Base-by-base conservation (phyloP, 2,113 vertebrate genomes). In the Prionailurus viverrinus region DNA sequence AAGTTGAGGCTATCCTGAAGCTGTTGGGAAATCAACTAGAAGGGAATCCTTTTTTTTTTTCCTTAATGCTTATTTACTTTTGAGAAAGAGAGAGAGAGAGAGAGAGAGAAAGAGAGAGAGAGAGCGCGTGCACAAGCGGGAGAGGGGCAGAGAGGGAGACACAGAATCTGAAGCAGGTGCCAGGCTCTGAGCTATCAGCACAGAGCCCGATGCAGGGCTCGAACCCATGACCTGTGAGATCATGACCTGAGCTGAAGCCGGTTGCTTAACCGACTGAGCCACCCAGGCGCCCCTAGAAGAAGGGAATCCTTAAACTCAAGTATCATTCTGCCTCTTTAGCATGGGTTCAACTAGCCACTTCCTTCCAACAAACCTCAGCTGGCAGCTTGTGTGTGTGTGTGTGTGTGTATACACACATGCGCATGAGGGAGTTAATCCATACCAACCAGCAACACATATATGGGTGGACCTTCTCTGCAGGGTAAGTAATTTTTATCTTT, bases 401-500 rank as follows among this genome's bases (percentile, higher is more conserved):
- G 86, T 19, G 0, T 19, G 31, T 6, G 11, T 18, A 7, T 0
- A 19, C 1, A 18, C 16, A 41, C 23, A 14, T 16, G 4, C 5
- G 14, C 9, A 4, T 10, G 74, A 48, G 41, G 39, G 8, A 27
- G 23, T 29, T 66, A 51, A 89, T 81, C 65, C 92, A 10, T 2
- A n/a, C 48, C 61, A 61, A 53, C 39, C 25, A 29, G 55, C 36
- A 73, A 83, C 66, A 69, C 63, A 61, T 2, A 10, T 4, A 45
- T 12, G 36, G 65, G 66, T 1, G 19, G 31, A 82, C 39, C 41
- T 29, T 51, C 53, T 25, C 58, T 41, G 78, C 7, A 39, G 29
- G 84, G 7, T 8, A 39, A 82, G 41, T 91, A 79, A 61, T 68
- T 53, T 86, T 86, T 74, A 89, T 83, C 96, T 86, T 10, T 13